phyloP scores from a whole-genome alignment of 2,888 invertebrate genomes.

The Drosophila robusta region DNA sequence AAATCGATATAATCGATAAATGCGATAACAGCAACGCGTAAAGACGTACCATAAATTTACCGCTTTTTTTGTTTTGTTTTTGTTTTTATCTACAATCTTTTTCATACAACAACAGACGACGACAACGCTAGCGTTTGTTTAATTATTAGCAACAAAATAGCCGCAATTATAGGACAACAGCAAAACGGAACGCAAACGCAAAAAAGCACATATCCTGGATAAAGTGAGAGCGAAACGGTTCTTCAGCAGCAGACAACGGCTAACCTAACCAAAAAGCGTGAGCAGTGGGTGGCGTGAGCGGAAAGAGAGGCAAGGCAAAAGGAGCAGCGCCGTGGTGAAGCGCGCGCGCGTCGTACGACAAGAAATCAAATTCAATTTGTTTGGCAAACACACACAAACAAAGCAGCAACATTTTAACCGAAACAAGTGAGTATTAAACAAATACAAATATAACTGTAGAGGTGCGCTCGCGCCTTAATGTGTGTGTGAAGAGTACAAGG shows the following conservation, averaged over 20 bases:
- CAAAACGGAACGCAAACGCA: slow-evolving; percentile 13
- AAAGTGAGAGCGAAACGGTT: slow-evolving; percentile 17
- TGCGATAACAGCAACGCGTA: slow-evolving; percentile 52
- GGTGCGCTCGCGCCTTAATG: background rate
- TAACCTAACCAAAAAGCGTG: slow-evolving; percentile 2
- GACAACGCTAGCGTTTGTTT: slow-evolving; percentile 53
- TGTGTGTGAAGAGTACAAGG: background rate
- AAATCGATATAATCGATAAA: slow-evolving; percentile 75
- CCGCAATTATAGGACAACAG: slow-evolving; percentile 32
- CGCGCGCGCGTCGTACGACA: slow-evolving; percentile 59
- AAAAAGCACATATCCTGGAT: slow-evolving; percentile 42
- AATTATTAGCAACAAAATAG: slow-evolving; percentile 42
- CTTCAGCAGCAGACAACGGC: slow-evolving; percentile 2
- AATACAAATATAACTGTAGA: slow-evolving; percentile 12
- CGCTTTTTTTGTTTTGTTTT: slow-evolving; percentile 58
- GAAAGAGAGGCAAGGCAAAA: slow-evolving; percentile 11
- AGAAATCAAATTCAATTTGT: slow-evolving; percentile 49
- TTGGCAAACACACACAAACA: slow-evolving; percentile 25
- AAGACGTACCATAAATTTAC: slow-evolving; percentile 41
- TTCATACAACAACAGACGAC: slow-evolving; percentile 49
- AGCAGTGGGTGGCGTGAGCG: slow-evolving; percentile 3
- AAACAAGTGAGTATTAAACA: slow-evolving; percentile 73
- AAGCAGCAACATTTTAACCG: slow-evolving; percentile 50
- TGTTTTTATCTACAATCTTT: slow-evolving; percentile 44
- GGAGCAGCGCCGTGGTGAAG: slow-evolving; percentile 61